A percentile compares a stretch with the other conserved stretches of the same genome.
Conservation (phyloP, 2,797 vertebrate genomes). For the Trachurus trachurus region DNA sequence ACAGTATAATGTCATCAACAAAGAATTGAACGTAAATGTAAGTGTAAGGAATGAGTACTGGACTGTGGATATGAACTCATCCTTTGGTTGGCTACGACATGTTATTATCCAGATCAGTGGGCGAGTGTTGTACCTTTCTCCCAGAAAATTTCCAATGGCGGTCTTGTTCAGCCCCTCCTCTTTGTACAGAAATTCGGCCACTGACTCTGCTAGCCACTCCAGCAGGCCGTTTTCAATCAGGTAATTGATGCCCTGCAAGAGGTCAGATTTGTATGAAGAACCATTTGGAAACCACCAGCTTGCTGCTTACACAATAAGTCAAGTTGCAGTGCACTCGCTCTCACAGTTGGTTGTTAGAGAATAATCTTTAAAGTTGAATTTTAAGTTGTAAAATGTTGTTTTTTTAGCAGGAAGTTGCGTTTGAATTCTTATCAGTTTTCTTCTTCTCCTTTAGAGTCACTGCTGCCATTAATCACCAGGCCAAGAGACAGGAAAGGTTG, state of each 20-base stretch:
- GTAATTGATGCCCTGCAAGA: conserved; percentile 90
- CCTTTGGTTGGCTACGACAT: background rate
- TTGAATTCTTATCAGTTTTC: conserved; percentile 15
- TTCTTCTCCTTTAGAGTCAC: conserved; percentile 18
- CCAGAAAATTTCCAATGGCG: conserved; percentile 92
- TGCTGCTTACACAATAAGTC: background rate
- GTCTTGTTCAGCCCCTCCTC: conserved; percentile 96
- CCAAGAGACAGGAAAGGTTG: background rate
- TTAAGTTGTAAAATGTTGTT: too few species aligned
- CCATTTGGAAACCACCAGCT: background rate
- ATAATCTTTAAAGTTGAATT: too few species aligned
- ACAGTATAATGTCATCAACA: too few species aligned
- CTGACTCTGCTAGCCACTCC: conserved; percentile 82
- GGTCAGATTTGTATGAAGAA: background rate
- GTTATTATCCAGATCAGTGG: background rate
- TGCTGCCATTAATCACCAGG: background rate
- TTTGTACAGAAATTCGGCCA: conserved; percentile 94
- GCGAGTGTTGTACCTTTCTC: conserved; percentile 86
- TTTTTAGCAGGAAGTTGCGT: background rate
- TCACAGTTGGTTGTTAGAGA: too few species aligned
- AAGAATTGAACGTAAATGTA: too few species aligned
- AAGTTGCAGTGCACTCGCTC: too few species aligned
- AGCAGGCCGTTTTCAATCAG: conserved; percentile 87
- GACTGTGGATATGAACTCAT: too few species aligned
- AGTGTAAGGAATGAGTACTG: background rate